Evolutionary conservation across 2,888 invertebrate species (phyloP).

Genomic region (Synanthedon myopaeformis): DNA sequence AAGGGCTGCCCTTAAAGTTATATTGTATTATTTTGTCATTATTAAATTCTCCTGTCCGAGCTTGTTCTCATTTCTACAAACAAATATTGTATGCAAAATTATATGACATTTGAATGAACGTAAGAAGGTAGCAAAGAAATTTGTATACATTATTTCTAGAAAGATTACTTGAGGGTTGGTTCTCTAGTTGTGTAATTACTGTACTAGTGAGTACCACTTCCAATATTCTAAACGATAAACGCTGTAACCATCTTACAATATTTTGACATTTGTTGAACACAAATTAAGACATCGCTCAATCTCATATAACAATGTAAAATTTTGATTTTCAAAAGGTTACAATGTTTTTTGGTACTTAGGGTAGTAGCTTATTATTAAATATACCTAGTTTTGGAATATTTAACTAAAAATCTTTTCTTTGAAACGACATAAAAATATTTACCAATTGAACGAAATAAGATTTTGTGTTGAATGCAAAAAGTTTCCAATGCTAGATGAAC

Average conservation of each 20-base stretch:
- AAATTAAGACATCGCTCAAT: background rate
- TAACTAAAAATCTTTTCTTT: no score
- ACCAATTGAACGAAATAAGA: no score
- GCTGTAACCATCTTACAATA: background rate
- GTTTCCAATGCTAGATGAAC: background rate
- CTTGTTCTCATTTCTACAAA: slow-evolving; percentile 60
- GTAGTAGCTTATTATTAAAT: no score
- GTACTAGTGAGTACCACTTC: no score
- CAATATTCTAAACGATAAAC: background rate
- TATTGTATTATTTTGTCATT: slow-evolving; percentile 71
- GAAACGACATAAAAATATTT: no score
- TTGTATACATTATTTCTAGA: slow-evolving; percentile 30
- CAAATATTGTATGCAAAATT: slow-evolving; percentile 71
- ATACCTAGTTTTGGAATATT: no score
- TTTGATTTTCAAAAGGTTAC: no score
- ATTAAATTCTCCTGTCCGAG: slow-evolving; percentile 68
- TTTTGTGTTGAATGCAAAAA: background rate
- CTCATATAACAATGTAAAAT: background rate
- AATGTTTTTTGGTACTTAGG: no score
- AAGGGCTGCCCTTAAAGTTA: slow-evolving; percentile 65
- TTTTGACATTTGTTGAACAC: background rate
- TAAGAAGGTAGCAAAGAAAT: slow-evolving; percentile 51
- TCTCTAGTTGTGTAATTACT: no score
- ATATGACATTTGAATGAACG: slow-evolving; percentile 69
- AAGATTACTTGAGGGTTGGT: no score